phyloP scores from a whole-genome alignment of 2,888 invertebrate species.

The Drosophila testacea region DNA sequence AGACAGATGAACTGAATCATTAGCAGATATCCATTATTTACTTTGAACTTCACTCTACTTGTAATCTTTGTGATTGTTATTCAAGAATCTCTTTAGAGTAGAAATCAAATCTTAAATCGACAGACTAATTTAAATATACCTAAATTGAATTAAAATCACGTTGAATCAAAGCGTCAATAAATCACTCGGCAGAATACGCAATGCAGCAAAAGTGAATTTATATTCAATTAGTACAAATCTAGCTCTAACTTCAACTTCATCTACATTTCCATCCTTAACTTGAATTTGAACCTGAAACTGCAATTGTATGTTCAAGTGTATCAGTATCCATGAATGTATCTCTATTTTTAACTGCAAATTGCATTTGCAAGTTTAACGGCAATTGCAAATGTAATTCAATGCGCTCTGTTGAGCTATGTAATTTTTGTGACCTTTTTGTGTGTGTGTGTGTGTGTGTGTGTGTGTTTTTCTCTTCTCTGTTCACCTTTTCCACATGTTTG shows the following conservation, averaged over 20 bases:
- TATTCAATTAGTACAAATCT: constrained; percentile 16
- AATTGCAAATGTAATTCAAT: constrained; percentile 40
- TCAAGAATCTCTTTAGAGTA: too few relatives aligned
- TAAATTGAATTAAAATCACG: background rate
- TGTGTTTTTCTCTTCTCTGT: background rate
- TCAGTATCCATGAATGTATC: constrained; percentile 2
- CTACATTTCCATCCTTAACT: constrained; percentile 15
- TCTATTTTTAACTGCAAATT: constrained; percentile 33
- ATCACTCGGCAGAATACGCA: background rate
- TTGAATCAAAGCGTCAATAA: background rate
- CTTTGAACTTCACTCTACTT: background rate
- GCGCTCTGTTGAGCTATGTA: constrained; percentile 45
- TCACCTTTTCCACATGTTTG: constrained; percentile 18
- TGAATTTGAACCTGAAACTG: constrained; percentile 1
- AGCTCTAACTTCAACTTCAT: background rate
- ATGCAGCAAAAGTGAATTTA: constrained; percentile 20
- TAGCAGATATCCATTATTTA: too few relatives aligned
- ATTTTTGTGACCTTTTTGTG: constrained; percentile 32
- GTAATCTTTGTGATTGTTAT: background rate
- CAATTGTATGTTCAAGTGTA: constrained; percentile 27
- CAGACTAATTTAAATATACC: background rate
- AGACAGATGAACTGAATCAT: too few relatives aligned
- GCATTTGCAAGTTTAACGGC: constrained; percentile 25
- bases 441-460: background rate
- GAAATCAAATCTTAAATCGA: background rate